Percentiles rank a stretch among this genome's conserved stretches.
Conservation (phyloP, 1,140 invertebrate genomes). For the Conus betulinus region DNA sequence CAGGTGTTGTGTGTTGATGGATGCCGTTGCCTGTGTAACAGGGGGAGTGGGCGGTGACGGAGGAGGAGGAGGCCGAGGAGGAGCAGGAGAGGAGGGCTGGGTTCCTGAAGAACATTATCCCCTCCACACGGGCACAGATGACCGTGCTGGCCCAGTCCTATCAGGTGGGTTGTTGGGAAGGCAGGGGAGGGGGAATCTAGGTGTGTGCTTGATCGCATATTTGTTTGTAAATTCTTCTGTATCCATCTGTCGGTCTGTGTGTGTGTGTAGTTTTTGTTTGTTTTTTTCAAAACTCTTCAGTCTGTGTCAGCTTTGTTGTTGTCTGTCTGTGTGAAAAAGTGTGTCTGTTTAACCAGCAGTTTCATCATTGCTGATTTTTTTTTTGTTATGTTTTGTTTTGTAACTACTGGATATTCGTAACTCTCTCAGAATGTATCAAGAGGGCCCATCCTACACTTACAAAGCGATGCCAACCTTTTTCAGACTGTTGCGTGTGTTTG, state of each 20-base stretch:
- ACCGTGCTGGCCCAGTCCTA: constrained; percentile 75
- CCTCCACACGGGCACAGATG: constrained; percentile 73
- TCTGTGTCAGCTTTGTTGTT: too few species aligned
- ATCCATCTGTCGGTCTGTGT: not conserved
- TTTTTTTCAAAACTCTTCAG: too few species aligned
- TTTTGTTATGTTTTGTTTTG: too few species aligned
- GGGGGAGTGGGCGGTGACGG: constrained; percentile 72
- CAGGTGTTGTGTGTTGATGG: constrained; percentile 53
- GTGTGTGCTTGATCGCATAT: not conserved
- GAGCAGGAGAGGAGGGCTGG: constrained; percentile 80
- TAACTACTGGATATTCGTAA: too few species aligned
- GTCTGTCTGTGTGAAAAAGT: too few species aligned
- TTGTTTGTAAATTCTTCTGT: not conserved
- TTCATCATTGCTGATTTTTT: too few species aligned
- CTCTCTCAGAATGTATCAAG: too few species aligned
- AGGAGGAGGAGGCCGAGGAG: constrained; percentile 77
- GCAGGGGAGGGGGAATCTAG: not conserved
- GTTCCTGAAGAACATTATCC: constrained; percentile 71
- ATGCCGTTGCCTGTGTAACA: constrained; percentile 37
- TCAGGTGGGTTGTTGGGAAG: constrained; percentile 62
- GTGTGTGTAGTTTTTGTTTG: too few species aligned
- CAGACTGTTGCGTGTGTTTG: too few species aligned
- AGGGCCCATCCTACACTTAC: too few species aligned
- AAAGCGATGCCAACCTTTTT: too few species aligned
- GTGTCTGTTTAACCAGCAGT: too few species aligned